Conservation (phyloP, 2,888 invertebrate species). For the Ryuthela nishihirai region DNA sequence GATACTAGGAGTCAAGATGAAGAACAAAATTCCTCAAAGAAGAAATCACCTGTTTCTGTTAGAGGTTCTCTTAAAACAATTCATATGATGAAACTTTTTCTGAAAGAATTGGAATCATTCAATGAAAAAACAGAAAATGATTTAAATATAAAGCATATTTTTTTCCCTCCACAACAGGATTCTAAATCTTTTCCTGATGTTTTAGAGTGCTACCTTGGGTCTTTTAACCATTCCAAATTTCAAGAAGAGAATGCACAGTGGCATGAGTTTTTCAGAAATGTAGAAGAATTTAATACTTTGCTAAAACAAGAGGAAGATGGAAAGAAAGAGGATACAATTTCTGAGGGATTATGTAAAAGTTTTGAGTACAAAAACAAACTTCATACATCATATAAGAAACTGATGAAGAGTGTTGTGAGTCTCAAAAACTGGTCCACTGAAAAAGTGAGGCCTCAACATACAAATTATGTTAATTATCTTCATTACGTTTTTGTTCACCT, state of each 20-base stretch:
- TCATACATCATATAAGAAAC: constrained; percentile 23
- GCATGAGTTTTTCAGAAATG: not conserved
- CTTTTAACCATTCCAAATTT: constrained; percentile 9
- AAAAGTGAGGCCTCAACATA: constrained; percentile 9
- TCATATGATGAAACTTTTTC: constrained; percentile 10
- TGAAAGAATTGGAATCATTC: constrained; percentile 13
- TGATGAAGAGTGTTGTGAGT: constrained; percentile 12
- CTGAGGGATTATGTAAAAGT: constrained; percentile 1
- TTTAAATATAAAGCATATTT: constrained; percentile 2
- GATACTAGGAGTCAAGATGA: constrained; percentile 4
- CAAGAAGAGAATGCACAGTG: constrained; percentile 13
- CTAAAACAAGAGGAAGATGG: constrained; percentile 13
- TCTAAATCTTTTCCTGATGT: constrained; percentile 1
- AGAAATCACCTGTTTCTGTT: constrained; percentile 16
- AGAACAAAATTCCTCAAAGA: constrained; percentile 8
- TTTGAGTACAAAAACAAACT: constrained; percentile 19
- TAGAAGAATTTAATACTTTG: constrained; percentile 13
- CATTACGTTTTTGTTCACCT: constrained; percentile 38
- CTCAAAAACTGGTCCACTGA: constrained; percentile 21
- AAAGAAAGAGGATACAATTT: not conserved
- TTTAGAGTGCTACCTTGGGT: constrained; percentile 11
- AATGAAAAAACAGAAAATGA: constrained; percentile 2
- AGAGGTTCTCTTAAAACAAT: constrained; percentile 21
- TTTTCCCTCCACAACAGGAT: constrained; percentile 12
- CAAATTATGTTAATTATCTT: constrained; percentile 32